Evolutionary conservation across 2,797 vertebrate species (phyloP), one percentile per base, ranked within the genome.

Genomic region (Catostomus latipinnis): DNA sequence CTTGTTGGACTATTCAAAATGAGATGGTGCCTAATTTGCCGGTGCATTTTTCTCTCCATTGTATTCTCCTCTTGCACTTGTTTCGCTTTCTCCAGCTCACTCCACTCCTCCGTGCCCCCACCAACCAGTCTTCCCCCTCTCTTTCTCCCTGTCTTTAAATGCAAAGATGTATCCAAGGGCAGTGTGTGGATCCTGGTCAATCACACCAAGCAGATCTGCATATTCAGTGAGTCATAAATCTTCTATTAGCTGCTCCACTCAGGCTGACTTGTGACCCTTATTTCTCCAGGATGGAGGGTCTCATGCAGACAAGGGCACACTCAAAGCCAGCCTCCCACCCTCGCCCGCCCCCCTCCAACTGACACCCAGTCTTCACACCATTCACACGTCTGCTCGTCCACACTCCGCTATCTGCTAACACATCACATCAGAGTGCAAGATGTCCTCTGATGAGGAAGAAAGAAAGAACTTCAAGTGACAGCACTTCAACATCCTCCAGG

Each of bases 141-240:
- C 48, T 62, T 82, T 84, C 62, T 54, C 60, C 49, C 80, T 86
- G 82, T 85, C 82, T 87, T 86, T 92, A 91, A 90, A 86, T 90
- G 90, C 87, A 93, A 90, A 87, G 90, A 85, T 83, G 86, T 74
- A 85, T 74, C 89, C 91, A 93, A 94, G 93, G 91, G 92, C 91
- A 92, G 88, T 81, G 86, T 90, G 88, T 88, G 84, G 86, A 85
- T 88, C 85, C 61, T 93, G 91, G 91, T 92, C 92, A 93, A 94
- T 91, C 93, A 89, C 90, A 89, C 79, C 49, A 8, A 84, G 83
- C 46, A 5, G 85, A 94, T 93, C 92, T 94, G 90, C 91, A 91
- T 93, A 94, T 92, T 92, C 91, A 91, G 91, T 82, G 86, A 93
- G 89, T 88, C 90, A 93, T 94, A 94, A 94, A 94, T 94, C 91